Base-by-base conservation (phyloP, 1,140 invertebrate species). In the Whitmania pigra region DNA sequence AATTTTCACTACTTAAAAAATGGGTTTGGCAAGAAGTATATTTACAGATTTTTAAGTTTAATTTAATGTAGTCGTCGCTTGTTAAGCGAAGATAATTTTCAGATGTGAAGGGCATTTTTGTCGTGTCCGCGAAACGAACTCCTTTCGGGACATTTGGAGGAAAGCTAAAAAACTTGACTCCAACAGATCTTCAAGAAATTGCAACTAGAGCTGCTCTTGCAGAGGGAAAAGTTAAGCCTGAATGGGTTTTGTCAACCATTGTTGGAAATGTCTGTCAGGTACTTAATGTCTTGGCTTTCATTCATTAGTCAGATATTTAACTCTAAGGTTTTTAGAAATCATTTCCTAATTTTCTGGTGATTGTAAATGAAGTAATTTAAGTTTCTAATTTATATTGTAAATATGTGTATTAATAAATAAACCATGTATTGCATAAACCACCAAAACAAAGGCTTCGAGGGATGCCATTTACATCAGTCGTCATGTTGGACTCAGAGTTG, bases 111-210 rank as follows among this genome's bases (percentile, higher is more conserved):
- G 93, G 91, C 80, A 87, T 98, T 75, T 97, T 93, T 80, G 92
- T 99, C 83, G 91, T 98, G 69, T 92, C 90, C 78, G 94, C 94
- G 11, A 98, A 97, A 81, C 86, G 96, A 70, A 98, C 95, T n/a
- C 90, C 96, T n/a, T 97, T 98, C 85, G 96, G 96, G 57, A 89
- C 94, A 22, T 96, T 91, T 84, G 94, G 94, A 43, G 94, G 95
- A 15, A 88, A 89, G 78, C 88, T 98, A 76, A 88, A 88, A n/a
- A 89, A 92, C 77, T 88, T 89, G 49, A 88, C 87, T 67, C 86
- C 88, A 25, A 90, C 90, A 0, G 92, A 97, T 72, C 84, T 99
- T 53, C 83, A 79, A 57, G 81, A 80, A 67, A 81, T 89, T 29
- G 93, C 94, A 0, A 85, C 88, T 0, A 88, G 88, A 77, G 91